phyloP scores from a whole-genome alignment of 2,797 vertebrate species.

The Champsocephalus esox region DNA sequence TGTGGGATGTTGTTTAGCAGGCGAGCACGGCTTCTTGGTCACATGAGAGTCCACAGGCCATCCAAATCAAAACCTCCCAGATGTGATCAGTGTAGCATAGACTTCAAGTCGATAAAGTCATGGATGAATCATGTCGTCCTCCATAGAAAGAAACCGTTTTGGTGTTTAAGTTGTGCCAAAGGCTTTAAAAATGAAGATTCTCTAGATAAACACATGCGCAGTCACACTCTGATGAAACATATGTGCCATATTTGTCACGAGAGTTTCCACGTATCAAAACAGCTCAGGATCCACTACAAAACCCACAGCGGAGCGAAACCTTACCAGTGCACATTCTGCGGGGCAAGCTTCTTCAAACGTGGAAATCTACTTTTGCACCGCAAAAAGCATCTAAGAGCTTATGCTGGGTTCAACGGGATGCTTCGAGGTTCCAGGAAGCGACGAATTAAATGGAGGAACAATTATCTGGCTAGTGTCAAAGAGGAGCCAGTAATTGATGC shows the following conservation, averaged over 20 bases:
- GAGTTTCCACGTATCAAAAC: slow-evolving; percentile 30
- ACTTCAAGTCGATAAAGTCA: slow-evolving; percentile 37
- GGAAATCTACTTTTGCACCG: slow-evolving; percentile 43
- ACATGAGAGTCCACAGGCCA: slow-evolving; percentile 64
- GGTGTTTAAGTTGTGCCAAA: slow-evolving; percentile 72
- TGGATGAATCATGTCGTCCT: slow-evolving; percentile 65
- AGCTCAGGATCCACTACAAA: slow-evolving; percentile 51
- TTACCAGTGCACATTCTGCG: slow-evolving; percentile 58
- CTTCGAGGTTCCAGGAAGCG: slow-evolving; percentile 6
- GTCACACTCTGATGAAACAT: slow-evolving; percentile 54
- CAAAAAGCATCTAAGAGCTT: slow-evolving; percentile 34
- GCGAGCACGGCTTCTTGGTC: slow-evolving; percentile 43
- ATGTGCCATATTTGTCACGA: slow-evolving; percentile 62
- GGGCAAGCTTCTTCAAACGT: slow-evolving; percentile 54
- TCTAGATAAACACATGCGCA: slow-evolving; percentile 66
- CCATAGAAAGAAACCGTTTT: slow-evolving; percentile 68
- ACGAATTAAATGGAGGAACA: slow-evolving; percentile 5
- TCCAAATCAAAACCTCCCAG: not conserved
- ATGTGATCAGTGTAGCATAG: slow-evolving; percentile 74
- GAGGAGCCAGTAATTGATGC: slow-evolving; percentile 13
- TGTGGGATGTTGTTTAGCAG: slow-evolving; percentile 70
- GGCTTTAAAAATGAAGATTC: slow-evolving; percentile 65
- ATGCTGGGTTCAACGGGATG: not conserved
- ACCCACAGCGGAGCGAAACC: slow-evolving; percentile 39
- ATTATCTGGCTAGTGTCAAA: not conserved